Conservation (phyloP, 2,113 vertebrate genomes). For the Orcinus orca region DNA sequence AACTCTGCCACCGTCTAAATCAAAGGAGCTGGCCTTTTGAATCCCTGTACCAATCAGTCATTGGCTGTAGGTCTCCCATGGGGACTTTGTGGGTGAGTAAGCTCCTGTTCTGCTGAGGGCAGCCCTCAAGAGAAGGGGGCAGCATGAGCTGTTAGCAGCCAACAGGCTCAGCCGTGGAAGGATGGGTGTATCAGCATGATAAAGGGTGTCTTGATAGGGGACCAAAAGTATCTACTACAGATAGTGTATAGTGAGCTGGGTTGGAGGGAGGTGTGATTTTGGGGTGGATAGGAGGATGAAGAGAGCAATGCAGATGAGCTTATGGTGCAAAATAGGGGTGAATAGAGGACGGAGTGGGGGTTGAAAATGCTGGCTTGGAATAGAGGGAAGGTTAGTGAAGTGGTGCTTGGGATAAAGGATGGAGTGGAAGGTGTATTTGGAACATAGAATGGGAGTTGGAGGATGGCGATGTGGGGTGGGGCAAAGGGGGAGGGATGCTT, state of each 20-base stretch:
- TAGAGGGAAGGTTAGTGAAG: background rate
- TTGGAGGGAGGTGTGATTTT: background rate
- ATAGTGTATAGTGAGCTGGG: background rate
- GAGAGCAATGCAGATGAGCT: background rate
- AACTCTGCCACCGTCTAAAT: background rate
- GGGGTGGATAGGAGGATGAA: background rate
- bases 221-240: background rate
- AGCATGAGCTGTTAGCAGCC: background rate
- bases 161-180: background rate
- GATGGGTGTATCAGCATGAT: background rate
- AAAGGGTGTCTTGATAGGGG: background rate
- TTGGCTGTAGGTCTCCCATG: background rate
- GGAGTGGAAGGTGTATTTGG: too few relatives aligned
- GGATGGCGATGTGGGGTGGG: background rate
- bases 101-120: background rate
- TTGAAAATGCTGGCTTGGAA: background rate
- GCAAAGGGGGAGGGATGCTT: background rate
- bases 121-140: background rate
- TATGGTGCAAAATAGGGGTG: background rate
- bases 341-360: background rate
- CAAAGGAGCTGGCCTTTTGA: background rate
- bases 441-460: background rate
- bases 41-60: background rate
- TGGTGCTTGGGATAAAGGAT: background rate
- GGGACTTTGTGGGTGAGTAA: background rate